Evolutionary conservation across 2,113 vertebrate species (phyloP), one percentile per base, ranked within the genome.

Genomic region (Struthio camelus): DNA sequence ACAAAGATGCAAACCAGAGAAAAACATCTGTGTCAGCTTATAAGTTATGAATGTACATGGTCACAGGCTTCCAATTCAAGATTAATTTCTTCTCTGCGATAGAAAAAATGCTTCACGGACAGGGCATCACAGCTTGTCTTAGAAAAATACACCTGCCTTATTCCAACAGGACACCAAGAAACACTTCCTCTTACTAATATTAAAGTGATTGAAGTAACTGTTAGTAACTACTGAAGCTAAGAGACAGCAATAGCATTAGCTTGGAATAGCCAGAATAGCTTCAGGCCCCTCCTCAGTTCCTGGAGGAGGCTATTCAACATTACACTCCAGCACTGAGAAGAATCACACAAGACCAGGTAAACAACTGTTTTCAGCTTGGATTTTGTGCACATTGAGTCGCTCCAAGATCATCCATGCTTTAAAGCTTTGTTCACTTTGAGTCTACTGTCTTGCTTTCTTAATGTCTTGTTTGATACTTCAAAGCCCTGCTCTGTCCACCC

Each of bases 51-150:
- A 94, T 18, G 25, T 5, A 36, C 38, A 25, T 8, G n/a, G 82
- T 50, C 87, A 91, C 62, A 71, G 77, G 80, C 54, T 91, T 82
- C 73, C 88, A 71, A 59, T 61, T 75, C 80, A 96, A 61, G 94
- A 89, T 81, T 80, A 51, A 72, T 87, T 75, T 91, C 76, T 48
- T 88, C 66, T 88, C 67, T 77, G 83, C 67, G 65, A 27, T 73
- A 73, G 61, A 50, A 91, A 82, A 84, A 86, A 94, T 80, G 58
- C 18, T n/a, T 79, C 90, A 96, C 97, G 91, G 87, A 79, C 90
- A 24, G 25, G 32, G 40, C 82, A 88, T 2, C 58, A 25, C 65
- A 87, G n/a, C 51, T 80, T 42, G 18, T 48, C 62, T 61, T 72
- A 84, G 89, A 95, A 93, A 91, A 95, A 86, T 42, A 85, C 2